Evolutionary conservation across 2,888 invertebrate genomes (phyloP), one percentile per base, ranked within the genome.

Genomic region (Campoplex nolae): DNA sequence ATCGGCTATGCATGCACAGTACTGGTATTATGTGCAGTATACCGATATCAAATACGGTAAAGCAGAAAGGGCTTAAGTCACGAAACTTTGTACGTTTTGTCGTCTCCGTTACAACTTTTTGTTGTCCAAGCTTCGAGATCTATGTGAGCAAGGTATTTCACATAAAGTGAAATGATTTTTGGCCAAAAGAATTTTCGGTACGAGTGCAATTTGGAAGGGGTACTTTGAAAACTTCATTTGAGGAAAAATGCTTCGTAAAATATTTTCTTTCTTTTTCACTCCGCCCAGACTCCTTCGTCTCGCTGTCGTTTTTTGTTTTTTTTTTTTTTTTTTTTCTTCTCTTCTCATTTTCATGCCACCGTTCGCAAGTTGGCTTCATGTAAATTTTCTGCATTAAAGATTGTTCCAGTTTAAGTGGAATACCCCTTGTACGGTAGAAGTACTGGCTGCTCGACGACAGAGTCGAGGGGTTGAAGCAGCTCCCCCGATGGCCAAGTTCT

Each of bases 401-500:
- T 45, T 54, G 56, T 74, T 58, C 51, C 68, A 45, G 77, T 76
- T 51, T 54, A 56, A 42, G 45, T 73, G 11, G 28, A 67, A 48
- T 65, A 82, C 28, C 68, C 74, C 32, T 45, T 76, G 32, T 62
- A 58, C 76, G 45, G 38, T 54, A 45, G 32, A 45, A 56, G 13
- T 13, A n/a, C 68, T 35, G 71, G 35, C 68, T 35, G 76, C 62
- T 67, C 48, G 79, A 71, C 75, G 67, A 80, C 54, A 74, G 58
- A 51, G 48, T n/a, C 42, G 67, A 80, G 80, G 85, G 83, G 77
- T 76, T 76, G 45, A 58, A 56, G 81, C 78, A 70, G 75, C 65
- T 71, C 75, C 54, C 68, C 35, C 65, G 71, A 77, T 48, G 67
- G 42, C 76, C 65, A 81, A 54, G 51, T 70, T 11, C 51, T 77